These are phyloP conservation scores for Hybognathus amarus DNA, from an alignment of 2,797 vertebrate species.

Conservation along the genomic window DNA sequence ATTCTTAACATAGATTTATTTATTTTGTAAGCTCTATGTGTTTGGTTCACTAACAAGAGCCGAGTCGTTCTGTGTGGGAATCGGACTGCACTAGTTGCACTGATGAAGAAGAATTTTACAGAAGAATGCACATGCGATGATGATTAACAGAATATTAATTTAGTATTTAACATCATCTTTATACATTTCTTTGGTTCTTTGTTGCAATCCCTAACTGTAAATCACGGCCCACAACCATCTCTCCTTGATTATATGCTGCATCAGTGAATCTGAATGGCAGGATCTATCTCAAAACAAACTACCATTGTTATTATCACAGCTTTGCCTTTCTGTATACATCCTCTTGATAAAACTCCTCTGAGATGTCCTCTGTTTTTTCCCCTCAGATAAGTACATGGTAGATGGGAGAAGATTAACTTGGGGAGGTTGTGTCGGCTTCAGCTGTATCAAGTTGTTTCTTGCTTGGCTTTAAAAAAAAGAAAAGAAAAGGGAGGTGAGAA, in stretches of 20 bases:
- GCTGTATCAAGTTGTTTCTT: slow-evolving; percentile 38
- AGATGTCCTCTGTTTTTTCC: slow-evolving; percentile 5
- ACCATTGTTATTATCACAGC: slow-evolving; percentile 14
- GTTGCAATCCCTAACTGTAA: no score
- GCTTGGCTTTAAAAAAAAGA: neutral
- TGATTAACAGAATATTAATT: no score
- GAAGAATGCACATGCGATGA: no score
- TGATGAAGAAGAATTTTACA: neutral
- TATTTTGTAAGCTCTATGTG: neutral
- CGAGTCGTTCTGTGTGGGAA: neutral
- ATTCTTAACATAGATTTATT: neutral
- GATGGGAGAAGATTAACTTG: slow-evolving; percentile 31
- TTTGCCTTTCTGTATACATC: slow-evolving; percentile 30
- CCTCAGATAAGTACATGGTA: slow-evolving; percentile 18
- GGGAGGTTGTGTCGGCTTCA: slow-evolving; percentile 18
- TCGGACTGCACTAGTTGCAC: no score
- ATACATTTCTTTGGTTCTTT: no score
- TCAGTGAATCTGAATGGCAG: neutral
- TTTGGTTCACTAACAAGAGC: neutral
- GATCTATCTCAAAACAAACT: neutral
- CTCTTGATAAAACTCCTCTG: slow-evolving; percentile 29
- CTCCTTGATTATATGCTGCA: neutral
- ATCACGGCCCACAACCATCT: neutral
- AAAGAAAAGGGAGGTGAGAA: neutral
- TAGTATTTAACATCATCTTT: no score